Evolutionary conservation across 2,888 invertebrate species (phyloP), one percentile per base, ranked within the genome.

Genomic region (Melinaea menophilus): DNA sequence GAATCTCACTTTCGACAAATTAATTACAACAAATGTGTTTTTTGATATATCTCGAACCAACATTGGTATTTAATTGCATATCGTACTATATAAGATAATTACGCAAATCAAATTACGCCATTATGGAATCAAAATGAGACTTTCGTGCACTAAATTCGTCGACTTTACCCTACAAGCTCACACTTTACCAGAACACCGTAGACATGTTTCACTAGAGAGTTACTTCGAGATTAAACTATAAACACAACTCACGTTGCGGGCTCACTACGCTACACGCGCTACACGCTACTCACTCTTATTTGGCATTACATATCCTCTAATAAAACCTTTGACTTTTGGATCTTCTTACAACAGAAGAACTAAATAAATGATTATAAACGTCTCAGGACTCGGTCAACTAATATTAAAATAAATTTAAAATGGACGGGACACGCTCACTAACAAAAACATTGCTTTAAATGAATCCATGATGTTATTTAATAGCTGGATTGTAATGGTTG

Each of bases 381-480:
- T 45, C 61, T 59, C 51, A 58, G 55, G 63, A 65, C 45, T 47
- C 64, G 74, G 74, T 62, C 59, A 69, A 67, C 65, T 54, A 72
- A 73, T 55, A 73, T 63, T 59, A 63, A 67, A 74, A 71, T 69
- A 58, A 72, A 71, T 75, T 80, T 84, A 84, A 73, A 72, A 79
- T 90, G 90, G 90, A 90, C 90, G 90, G 90, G 90, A 83, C 77
- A 75, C 86, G 88, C 79, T 85, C 82, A 87, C 86, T 82, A 82
- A 82, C 75, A 71, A 74, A 77, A 75, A 62, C 48, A 61, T 63
- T 64, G 62, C 54, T 63, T 60, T 31, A 56, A 60, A 59, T 56
- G 62, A 68, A 11, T 61, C 63, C 55, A 65, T 56, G 59, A 37
- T 55, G 56, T 56, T 51, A 34, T 58, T 46, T 46, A 56, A 59